phyloP scores from a whole-genome alignment of 2,113 vertebrate species.

The Labeo rohita region DNA sequence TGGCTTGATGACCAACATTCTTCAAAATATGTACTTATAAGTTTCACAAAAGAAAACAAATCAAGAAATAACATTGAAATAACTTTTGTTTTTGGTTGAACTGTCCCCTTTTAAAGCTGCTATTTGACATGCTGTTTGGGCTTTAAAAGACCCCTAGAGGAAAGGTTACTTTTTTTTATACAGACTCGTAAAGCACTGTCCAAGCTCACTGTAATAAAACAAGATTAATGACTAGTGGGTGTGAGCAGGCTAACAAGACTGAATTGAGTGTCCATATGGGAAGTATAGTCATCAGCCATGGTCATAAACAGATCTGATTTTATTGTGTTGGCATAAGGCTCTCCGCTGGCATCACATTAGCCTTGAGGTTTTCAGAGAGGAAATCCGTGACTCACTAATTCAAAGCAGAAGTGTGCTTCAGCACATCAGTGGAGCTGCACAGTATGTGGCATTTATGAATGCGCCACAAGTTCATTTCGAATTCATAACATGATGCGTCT shows the following conservation, averaged over 20 bases:
- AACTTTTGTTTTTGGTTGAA: neutral
- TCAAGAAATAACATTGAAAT: neutral
- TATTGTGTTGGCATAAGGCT: slow-evolving; percentile 35
- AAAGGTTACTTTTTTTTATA: slow-evolving; percentile 4
- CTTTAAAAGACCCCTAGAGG: neutral
- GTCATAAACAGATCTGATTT: slow-evolving; percentile 20
- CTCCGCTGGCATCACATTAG: neutral
- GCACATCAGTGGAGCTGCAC: neutral
- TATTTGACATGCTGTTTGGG: neutral
- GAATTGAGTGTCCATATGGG: slow-evolving; percentile 31
- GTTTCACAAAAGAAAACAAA: neutral
- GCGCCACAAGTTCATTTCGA: neutral
- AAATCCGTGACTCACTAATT: slow-evolving; percentile 34
- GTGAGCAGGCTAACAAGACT: slow-evolving; percentile 2
- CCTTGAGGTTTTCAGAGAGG: slow-evolving; percentile 2
- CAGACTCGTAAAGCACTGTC: neutral
- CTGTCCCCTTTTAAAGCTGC: neutral
- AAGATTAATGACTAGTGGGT: neutral
- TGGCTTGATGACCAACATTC: neutral
- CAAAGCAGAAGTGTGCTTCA: neutral
- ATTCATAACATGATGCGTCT: neutral
- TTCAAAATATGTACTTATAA: neutral
- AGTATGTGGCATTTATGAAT: neutral
- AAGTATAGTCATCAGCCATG: neutral
- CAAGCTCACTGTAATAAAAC: neutral